phyloP scores from a whole-genome alignment of 2,888 invertebrate species.

The Ptychoptera contaminata region DNA sequence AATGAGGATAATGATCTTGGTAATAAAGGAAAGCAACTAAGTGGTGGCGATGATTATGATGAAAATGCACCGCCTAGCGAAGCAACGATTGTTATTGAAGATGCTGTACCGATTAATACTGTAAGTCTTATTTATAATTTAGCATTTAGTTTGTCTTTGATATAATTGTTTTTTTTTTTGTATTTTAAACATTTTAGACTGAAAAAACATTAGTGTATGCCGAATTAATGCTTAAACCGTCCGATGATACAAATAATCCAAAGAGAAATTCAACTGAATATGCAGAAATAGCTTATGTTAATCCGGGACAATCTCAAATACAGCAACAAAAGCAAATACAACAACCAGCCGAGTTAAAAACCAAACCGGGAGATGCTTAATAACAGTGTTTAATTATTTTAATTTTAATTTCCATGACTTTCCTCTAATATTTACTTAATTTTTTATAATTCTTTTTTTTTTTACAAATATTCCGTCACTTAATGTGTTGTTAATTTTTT shows the following conservation, averaged over 20 bases:
- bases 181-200: conserved; percentile 26
- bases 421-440: too few relatives aligned
- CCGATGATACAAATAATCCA: conserved; percentile 26
- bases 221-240: conserved; percentile 45
- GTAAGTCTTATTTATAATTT: too few relatives aligned
- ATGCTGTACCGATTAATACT: conserved; percentile 4
- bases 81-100: conserved; percentile 6
- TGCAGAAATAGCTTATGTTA: conserved; percentile 61
- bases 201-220: conserved; percentile 56
- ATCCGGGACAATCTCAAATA: too few relatives aligned
- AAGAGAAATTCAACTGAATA: conserved; percentile 52
- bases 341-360: too few relatives aligned
- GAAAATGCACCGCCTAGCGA: conserved; percentile 9
- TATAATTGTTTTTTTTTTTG: neutral
- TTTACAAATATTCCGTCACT: too few relatives aligned
- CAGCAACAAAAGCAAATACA: too few relatives aligned
- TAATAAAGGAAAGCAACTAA: neutral
- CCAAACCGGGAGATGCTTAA: too few relatives aligned
- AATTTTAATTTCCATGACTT: neutral
- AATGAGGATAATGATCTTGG: conserved; percentile 13
- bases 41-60: conserved; percentile 12
- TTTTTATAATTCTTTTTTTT: too few relatives aligned
- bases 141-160: too few relatives aligned
- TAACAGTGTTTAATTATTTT: too few relatives aligned
- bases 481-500: too few relatives aligned